Conservation (phyloP, 2,797 vertebrate genomes). For the Sciaenops ocellatus region DNA sequence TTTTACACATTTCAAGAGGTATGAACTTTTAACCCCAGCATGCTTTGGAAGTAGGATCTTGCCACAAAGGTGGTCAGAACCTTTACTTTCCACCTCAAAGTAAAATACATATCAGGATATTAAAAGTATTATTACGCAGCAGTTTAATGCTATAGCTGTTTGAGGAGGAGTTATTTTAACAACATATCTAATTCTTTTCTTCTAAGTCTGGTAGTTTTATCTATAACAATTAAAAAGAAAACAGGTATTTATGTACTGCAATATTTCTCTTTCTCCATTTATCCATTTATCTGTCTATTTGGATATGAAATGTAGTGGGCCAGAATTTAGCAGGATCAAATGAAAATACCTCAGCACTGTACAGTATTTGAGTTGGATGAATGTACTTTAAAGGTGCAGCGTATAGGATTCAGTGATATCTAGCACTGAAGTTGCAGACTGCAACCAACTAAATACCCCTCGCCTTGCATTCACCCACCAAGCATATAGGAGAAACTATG, state of each 20-base stretch:
- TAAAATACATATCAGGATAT: no score
- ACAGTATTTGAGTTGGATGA: neutral
- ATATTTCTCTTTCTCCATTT: neutral
- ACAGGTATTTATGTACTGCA: neutral
- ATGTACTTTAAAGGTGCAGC: neutral
- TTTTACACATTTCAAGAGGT: neutral
- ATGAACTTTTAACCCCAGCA: constrained; percentile 8
- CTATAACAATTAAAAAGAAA: neutral
- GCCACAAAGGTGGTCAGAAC: neutral
- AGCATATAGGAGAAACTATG: no score
- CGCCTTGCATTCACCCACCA: no score
- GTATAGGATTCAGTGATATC: no score
- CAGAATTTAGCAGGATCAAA: neutral
- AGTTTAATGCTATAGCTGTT: neutral
- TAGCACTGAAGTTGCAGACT: no score
- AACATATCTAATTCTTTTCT: no score
- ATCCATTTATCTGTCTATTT: neutral
- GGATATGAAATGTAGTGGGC: neutral
- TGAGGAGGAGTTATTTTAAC: neutral
- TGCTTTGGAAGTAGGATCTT: neutral
- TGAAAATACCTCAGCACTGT: neutral
- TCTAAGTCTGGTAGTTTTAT: neutral
- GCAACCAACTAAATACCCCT: no score
- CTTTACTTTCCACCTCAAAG: neutral
- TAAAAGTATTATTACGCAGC: neutral